Percentiles rank a stretch among this genome's conserved stretches.
These are phyloP conservation scores for Chaunax sp. DNA, from an alignment of 2,797 vertebrate genomes.

Conservation along the genomic window DNA sequence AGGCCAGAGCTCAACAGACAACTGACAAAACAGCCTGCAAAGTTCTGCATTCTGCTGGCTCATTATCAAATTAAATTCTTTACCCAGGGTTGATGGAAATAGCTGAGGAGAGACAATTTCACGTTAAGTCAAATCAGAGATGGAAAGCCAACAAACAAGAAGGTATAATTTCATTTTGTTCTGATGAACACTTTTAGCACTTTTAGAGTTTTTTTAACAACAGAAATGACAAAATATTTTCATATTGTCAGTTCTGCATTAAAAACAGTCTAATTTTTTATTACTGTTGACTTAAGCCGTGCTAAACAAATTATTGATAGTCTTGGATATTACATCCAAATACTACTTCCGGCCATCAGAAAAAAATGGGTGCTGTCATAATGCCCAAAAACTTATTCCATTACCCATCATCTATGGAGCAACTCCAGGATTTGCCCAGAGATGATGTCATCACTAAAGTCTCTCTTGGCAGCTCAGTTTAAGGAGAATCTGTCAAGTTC, in stretches of 20 bases:
- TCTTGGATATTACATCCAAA: neutral
- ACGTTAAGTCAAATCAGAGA: slow-evolving; percentile 5
- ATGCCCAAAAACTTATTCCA: neutral
- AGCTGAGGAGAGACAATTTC: slow-evolving; percentile 5
- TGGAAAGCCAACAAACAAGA: neutral
- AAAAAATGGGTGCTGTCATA: slow-evolving; percentile 3
- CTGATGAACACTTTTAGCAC: neutral
- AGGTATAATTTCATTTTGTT: neutral
- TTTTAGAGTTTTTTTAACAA: neutral
- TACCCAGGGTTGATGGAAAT: slow-evolving; percentile 20
- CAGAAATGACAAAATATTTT: slow-evolving; percentile 6
- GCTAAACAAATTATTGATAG: neutral
- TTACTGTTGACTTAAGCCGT: neutral
- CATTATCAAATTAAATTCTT: slow-evolving; percentile 47
- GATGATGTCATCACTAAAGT: neutral
- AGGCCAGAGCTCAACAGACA: slow-evolving; percentile 47
- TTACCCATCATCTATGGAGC: neutral
- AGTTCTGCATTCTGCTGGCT: slow-evolving; percentile 29
- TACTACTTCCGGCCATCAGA: slow-evolving; percentile 9
- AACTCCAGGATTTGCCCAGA: slow-evolving; percentile 4
- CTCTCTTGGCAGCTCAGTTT: neutral
- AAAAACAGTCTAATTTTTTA: neutral
- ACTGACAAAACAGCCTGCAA: slow-evolving; percentile 31
- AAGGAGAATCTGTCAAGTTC: neutral
- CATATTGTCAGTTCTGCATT: neutral